A percentile compares a stretch with the other conserved stretches of the same genome.
Conservation (phyloP, 1,140 invertebrate genomes). For the Drosophila varians region DNA sequence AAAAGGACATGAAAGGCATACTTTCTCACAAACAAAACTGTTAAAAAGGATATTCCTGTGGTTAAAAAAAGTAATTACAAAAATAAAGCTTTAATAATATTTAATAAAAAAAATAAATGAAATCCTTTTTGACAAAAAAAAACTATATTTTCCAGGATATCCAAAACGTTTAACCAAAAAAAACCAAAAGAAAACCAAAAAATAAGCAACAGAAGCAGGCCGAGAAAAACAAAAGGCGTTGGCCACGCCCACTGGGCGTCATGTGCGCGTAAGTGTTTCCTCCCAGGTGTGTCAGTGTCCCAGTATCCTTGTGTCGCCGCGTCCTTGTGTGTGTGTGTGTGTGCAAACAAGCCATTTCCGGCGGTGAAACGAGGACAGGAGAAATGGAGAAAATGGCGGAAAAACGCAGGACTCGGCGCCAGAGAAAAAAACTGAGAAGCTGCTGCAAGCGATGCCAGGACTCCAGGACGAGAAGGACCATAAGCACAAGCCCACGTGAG, state of each 20-base stretch:
- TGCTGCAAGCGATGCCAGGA: constrained; percentile 12
- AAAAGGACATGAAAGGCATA: too few species aligned
- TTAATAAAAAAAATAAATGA: too few species aligned
- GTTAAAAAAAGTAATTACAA: too few species aligned
- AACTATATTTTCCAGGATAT: background rate
- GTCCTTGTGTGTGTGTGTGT: background rate
- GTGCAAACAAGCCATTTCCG: constrained; percentile 40
- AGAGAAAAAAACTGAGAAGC: background rate
- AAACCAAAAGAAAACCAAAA: background rate
- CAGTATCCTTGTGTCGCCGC: too few species aligned
- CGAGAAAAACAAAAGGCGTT: constrained; percentile 1
- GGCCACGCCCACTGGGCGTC: constrained; percentile 6
- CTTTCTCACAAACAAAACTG: too few species aligned
- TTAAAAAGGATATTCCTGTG: too few species aligned
- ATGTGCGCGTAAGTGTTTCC: constrained; percentile 11
- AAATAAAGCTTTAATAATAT: too few species aligned
- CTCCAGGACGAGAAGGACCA: constrained; percentile 1
- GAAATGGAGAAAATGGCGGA: background rate
- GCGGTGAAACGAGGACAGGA: constrained; percentile 4
- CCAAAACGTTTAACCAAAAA: background rate
- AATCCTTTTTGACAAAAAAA: background rate
- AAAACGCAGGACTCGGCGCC: background rate
- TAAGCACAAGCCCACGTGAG: constrained; percentile 25
- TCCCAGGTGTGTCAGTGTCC: constrained; percentile 22
- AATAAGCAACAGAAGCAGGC: background rate